Evolutionary conservation across 2,113 vertebrate species (phyloP), one percentile per base, ranked within the genome.

Genomic region (Apodemus sylvaticus): DNA sequence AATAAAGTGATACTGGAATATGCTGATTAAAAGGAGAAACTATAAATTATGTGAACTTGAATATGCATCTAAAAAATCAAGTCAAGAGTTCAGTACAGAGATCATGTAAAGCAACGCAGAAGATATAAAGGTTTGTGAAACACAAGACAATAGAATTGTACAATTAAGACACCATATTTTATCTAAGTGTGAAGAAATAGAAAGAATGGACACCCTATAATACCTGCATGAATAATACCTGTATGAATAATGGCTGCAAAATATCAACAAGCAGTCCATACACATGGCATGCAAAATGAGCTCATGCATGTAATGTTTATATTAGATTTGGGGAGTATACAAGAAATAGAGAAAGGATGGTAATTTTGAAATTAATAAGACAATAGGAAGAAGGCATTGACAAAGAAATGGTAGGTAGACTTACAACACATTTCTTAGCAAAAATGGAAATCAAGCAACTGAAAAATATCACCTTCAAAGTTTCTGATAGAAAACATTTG

Each of bases 401-500:
- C 45, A 83, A 90, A 90, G 7, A 31, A 86, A 39, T 42, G 55
- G 20, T 62, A 92, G 55, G 20, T 62, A 92, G 45, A 36, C 39
- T 82, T 90, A 58, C 19, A 91, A n/a, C 36, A 87, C 34, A 42
- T 42, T 42, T 77, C 53, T 60, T 88, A 74, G 78, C 24, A 79
- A 31, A 16, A 88, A 86, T 10, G 83, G 62, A 77, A 89, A 91
- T 45, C 9, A 71, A 29, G 55, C 64, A 86, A 53, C 24, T 64
- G 36, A 96, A 96, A 76, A 73, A 78, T 51, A 42, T n/a, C 68
- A 64, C 39, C 36, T 60, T 92, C 74, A 90, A 39, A 48, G 24
- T 86, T 95, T 96, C 93, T 86, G 45, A 91, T 71, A 92, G 29
- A 51, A 86, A 90, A 39, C 36, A 45, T 89, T 73, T 86, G 34